phyloP scores from a whole-genome alignment of 1,140 invertebrate species.

The Cyclina sinensis region DNA sequence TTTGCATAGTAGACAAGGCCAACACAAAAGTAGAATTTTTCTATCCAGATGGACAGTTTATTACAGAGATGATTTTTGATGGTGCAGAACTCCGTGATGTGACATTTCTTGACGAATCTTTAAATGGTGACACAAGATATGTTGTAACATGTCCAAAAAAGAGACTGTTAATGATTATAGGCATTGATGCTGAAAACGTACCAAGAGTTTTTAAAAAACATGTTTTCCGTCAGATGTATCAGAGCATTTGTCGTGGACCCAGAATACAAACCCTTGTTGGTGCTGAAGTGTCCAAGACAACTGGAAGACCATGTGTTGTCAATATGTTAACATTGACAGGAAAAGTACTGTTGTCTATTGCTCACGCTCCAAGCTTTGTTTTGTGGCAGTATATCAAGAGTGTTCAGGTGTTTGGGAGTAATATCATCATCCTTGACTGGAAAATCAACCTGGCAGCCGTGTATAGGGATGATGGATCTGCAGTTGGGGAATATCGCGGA shows the following conservation, averaged over 20 bases:
- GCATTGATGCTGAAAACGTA: background rate
- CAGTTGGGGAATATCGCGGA: constrained; percentile 51
- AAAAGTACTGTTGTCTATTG: constrained; percentile 15
- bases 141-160: constrained; percentile 38
- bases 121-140: constrained; percentile 41
- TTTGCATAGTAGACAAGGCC: constrained; percentile 39
- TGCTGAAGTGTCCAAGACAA: background rate
- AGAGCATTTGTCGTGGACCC: constrained; percentile 27
- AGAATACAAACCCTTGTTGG: constrained; percentile 27
- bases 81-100: constrained; percentile 27
- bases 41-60: constrained; percentile 24
- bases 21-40: constrained; percentile 60
- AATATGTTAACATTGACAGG: constrained; percentile 54
- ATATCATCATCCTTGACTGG: constrained; percentile 51
- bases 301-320: background rate
- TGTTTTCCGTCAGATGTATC: background rate
- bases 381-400: constrained; percentile 11
- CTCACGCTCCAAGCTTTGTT: constrained; percentile 25
- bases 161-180: constrained; percentile 41
- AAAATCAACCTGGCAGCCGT: constrained; percentile 25
- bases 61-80: constrained; percentile 30
- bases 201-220: constrained; percentile 13
- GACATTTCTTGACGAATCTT: constrained; percentile 43
- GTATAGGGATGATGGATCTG: constrained; percentile 29
- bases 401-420: constrained; percentile 24